Evolutionary conservation across 2,113 vertebrate species (phyloP), one percentile per base, ranked within the genome.

Genomic region (Chaenogobius annularis): DNA sequence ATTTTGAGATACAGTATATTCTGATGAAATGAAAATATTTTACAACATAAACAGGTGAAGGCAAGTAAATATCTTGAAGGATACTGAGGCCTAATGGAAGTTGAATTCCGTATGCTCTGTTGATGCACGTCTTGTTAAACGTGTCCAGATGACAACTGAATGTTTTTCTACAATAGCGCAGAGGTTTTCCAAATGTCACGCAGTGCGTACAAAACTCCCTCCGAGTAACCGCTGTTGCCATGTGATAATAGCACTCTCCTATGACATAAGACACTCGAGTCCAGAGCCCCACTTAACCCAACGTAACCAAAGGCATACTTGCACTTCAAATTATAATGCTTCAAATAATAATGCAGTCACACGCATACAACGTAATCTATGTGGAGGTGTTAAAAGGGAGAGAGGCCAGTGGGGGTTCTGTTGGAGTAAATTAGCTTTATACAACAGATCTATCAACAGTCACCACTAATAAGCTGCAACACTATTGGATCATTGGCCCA

Each of bases 371-470:
- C 11, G 37, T 11, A 44, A 12, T 22, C 63, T 20, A 22, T 44
- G 63, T 17, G 9, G 37, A 65, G 62, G 5, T 43, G 62, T 37
- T 64, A 43, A 64, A 9, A 40, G 37, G 37, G 37, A 44, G 14
- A 19, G 31, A 19, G n/a, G 37, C 63, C 35, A 11, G 35, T 65
- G 63, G 63, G 63, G 62, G 63, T 19, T 9, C 63, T 46, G 62
- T 8, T 37, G 43, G 43, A 44, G 43, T 20, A 47, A 47, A 66
- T 66, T 66, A 66, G 64, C 64, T 47, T 23, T 66, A 26, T 47
- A 47, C 64, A 22, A 46, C 7, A 10, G 44, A 20, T 47, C 43
- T 47, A 66, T 66, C 64, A 66, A 47, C 64, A 66, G 64, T 66
- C 64, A 66, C 11, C 3, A 11, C n/a, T 66, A 66, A 66, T 65